phyloP scores from a whole-genome alignment of 2,113 vertebrate species.

The Corvus cornix region DNA sequence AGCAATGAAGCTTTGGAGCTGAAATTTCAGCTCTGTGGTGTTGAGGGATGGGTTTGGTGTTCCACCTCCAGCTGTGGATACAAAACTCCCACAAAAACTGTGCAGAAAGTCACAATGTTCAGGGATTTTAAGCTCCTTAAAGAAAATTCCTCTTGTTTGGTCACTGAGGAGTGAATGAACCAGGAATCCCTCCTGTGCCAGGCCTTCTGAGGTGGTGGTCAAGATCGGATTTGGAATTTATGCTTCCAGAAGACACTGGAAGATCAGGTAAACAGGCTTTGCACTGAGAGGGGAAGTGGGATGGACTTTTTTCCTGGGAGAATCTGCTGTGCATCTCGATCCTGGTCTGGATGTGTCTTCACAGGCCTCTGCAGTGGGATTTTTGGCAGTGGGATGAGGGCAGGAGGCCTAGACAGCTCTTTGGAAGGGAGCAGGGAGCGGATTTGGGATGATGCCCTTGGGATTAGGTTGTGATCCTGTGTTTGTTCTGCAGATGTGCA shows the following conservation, averaged over 20 bases:
- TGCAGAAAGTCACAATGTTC: not conserved
- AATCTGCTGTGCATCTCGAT: not conserved
- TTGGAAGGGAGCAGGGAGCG: not conserved
- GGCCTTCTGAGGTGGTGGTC: not conserved
- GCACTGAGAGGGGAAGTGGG: not conserved
- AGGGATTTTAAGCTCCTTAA: not conserved
- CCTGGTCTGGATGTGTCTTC: not conserved
- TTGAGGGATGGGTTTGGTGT: not conserved
- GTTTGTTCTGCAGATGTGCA: not conserved
- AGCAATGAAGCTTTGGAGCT: not conserved
- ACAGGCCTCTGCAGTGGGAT: fast-evolving
- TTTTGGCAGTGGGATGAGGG: not conserved
- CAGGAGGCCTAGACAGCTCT: not conserved
- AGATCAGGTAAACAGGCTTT: not conserved
- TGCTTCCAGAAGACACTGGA: not conserved
- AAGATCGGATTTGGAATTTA: not conserved
- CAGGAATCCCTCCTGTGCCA: too few relatives aligned
- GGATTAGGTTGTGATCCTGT: too few relatives aligned
- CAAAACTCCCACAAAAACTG: not conserved
- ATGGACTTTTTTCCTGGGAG: fast-evolving
- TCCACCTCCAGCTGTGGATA: not conserved
- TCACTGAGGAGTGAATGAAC: not conserved
- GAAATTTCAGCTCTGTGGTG: not conserved
- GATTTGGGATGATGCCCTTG: not conserved
- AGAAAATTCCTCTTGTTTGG: too few relatives aligned